These are phyloP conservation scores for Zophobas atratus DNA, from an alignment of 1,140 invertebrate genomes.

Conservation along the genomic window DNA sequence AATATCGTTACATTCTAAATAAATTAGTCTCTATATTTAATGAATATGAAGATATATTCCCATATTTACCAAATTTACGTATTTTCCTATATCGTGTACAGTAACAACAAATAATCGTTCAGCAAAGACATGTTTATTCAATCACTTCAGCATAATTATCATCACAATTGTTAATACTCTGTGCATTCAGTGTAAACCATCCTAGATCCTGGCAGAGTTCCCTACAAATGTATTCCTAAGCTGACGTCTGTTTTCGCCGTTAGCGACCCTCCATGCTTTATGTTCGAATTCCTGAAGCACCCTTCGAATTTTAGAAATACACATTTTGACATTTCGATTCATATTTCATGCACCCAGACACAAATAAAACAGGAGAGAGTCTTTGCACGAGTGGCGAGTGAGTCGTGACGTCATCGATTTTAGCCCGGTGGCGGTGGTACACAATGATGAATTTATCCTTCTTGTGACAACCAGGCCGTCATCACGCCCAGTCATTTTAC, in stretches of 20 bases:
- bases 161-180: background rate
- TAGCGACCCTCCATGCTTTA: slow-evolving; percentile 1
- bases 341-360: slow-evolving; percentile 55
- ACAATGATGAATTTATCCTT: slow-evolving; percentile 60
- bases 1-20: too few species aligned
- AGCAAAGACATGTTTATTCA: too few species aligned
- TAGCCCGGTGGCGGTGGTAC: slow-evolving; percentile 18
- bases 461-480: slow-evolving; percentile 59
- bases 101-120: too few species aligned
- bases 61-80: too few species aligned
- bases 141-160: too few species aligned
- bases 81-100: too few species aligned
- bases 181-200: background rate
- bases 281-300: slow-evolving; percentile 48
- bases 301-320: slow-evolving; percentile 51
- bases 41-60: too few species aligned
- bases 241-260: background rate
- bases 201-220: slow-evolving; percentile 22
- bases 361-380: slow-evolving; percentile 48
- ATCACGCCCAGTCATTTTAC: slow-evolving; percentile 63
- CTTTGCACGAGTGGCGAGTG: slow-evolving; percentile 51
- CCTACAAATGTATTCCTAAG: slow-evolving; percentile 15
- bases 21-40: too few species aligned
- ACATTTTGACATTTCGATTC: slow-evolving; percentile 56
- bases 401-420: slow-evolving; percentile 55